Conservation (phyloP, 2,797 vertebrate genomes). For the Choloepus didactylus region DNA sequence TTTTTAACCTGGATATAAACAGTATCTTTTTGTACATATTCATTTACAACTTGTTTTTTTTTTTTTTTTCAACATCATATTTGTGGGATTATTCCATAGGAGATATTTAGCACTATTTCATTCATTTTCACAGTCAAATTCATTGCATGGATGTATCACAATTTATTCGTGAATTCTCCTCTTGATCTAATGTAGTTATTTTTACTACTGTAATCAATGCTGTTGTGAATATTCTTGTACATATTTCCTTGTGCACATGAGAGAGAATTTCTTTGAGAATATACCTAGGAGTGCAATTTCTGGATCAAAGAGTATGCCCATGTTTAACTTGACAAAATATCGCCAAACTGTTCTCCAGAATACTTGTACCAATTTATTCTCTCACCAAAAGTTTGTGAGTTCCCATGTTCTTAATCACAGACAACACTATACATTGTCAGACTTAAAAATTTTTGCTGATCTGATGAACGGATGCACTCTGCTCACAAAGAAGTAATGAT, state of each 20-base stretch:
- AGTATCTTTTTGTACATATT: neutral
- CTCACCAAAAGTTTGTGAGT: neutral
- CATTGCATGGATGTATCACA: neutral
- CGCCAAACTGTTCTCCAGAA: conserved; percentile 25
- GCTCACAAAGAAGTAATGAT: conserved; percentile 42
- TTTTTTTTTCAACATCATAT: neutral
- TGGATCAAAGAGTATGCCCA: conserved; percentile 17
- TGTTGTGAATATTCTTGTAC: conserved; percentile 26
- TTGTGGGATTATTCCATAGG: conserved; percentile 25
- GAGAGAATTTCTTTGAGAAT: neutral
- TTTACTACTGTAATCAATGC: neutral
- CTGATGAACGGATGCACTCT: conserved; percentile 4
- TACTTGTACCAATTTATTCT: neutral
- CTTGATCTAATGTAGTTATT: neutral
- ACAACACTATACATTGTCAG: neutral
- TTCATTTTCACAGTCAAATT: conserved; percentile 40
- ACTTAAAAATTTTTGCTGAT: neutral
- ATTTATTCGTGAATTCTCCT: conserved; percentile 14
- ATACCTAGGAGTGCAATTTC: neutral
- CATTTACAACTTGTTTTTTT: neutral
- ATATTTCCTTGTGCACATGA: neutral
- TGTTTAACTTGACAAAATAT: neutral
- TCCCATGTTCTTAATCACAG: neutral
- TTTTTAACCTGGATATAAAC: conserved; percentile 45
- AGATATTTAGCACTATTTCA: neutral